Evolutionary conservation across 2,113 vertebrate species (phyloP).

Genomic region (Dermatemys mawii): DNA sequence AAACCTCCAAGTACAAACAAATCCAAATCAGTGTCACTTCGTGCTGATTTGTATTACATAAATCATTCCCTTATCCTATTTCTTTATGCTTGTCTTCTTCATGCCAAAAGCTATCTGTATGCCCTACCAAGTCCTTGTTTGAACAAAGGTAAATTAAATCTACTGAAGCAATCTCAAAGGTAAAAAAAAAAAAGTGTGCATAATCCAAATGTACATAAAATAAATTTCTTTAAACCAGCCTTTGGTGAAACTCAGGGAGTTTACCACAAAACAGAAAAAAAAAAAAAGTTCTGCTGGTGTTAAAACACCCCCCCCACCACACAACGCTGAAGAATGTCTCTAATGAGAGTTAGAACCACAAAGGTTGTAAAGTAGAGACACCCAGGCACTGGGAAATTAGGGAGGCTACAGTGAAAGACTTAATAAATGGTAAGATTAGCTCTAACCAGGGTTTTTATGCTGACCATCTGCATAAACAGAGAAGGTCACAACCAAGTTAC

Average conservation of each 20-base stretch:
- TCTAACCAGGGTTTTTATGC: no score
- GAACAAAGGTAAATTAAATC: neutral
- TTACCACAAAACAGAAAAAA: neutral
- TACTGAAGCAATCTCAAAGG: neutral
- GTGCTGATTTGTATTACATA: neutral
- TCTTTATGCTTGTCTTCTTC: neutral
- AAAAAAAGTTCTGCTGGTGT: neutral
- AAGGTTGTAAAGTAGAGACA: no score
- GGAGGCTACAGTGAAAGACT: no score
- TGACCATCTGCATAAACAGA: no score
- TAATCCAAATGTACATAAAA: neutral
- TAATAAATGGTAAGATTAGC: no score
- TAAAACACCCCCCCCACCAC: no score
- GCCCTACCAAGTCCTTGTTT: neutral
- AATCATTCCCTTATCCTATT: neutral
- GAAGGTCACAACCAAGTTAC: no score
- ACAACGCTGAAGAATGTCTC: no score
- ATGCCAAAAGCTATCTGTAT: neutral
- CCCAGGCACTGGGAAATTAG: no score
- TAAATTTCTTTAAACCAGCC: neutral
- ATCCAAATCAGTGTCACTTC: neutral
- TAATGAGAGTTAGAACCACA: no score
- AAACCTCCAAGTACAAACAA: neutral
- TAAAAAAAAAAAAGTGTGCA: no score
- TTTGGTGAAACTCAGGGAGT: neutral